phyloP scores from a whole-genome alignment of 2,888 invertebrate species.

The Leistus spinibarbis region DNA sequence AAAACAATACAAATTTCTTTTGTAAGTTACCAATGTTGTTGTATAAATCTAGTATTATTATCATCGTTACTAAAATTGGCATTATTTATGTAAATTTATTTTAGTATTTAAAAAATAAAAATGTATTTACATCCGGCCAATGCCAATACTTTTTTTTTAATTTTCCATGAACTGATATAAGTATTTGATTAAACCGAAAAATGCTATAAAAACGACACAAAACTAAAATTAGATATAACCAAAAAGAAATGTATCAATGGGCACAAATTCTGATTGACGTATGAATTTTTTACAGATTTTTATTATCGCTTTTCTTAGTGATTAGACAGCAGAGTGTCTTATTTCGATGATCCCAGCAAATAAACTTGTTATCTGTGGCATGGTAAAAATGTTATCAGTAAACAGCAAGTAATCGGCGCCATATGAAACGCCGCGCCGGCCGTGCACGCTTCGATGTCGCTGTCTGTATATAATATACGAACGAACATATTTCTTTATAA shows the following conservation, averaged over 20 bases:
- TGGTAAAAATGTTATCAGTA: constrained; percentile 24
- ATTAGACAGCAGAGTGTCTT: constrained; percentile 9
- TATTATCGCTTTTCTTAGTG: background rate
- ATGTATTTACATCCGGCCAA: no score
- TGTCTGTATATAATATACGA: constrained; percentile 23
- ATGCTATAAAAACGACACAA: no score
- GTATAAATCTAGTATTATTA: no score
- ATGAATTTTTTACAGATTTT: background rate
- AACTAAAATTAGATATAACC: background rate
- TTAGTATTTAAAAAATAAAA: no score
- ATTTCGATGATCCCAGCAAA: constrained; percentile 21
- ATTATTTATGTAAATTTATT: no score
- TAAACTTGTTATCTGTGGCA: constrained; percentile 16
- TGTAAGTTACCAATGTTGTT: no score
- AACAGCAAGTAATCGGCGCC: constrained; percentile 31
- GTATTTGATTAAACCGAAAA: no score
- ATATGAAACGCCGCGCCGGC: background rate
- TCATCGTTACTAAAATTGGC: no score
- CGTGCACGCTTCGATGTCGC: background rate
- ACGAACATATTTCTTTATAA: background rate
- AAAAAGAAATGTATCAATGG: background rate
- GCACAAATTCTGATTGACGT: background rate
- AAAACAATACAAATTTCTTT: no score
- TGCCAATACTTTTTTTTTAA: no score
- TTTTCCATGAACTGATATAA: no score